Conservation (phyloP, 53 echinoderm and acorn worm species). For the Actinopyga echinites region DNA sequence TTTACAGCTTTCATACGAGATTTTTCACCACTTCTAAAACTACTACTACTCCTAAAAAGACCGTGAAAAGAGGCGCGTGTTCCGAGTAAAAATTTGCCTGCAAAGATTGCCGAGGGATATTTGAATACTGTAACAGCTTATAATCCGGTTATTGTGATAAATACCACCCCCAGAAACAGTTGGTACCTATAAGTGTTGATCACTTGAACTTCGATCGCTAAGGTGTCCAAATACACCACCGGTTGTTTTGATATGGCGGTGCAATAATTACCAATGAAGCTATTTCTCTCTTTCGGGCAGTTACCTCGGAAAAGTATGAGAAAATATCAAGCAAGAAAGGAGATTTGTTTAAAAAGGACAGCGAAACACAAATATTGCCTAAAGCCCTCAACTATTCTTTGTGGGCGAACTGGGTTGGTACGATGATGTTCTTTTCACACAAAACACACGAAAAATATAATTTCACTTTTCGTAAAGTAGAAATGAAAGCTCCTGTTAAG, state of each 20-base stretch:
- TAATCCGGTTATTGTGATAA: constrained; percentile 17
- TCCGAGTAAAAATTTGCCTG: too few relatives aligned
- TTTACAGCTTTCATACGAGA: too few relatives aligned
- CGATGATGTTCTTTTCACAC: too few relatives aligned
- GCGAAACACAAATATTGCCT: constrained; percentile 25
- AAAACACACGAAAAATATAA: too few relatives aligned
- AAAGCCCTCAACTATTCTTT: background rate
- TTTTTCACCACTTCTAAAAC: too few relatives aligned
- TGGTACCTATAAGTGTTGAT: background rate
- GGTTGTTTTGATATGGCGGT: constrained; percentile 21
- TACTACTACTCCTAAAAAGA: too few relatives aligned
- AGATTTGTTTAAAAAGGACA: constrained; percentile 24
- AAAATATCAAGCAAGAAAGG: constrained; percentile 13
- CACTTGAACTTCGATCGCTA: background rate
- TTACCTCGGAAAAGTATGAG: constrained; percentile 15
- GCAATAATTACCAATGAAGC: background rate
- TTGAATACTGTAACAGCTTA: constrained; percentile 23
- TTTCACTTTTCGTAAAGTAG: too few relatives aligned
- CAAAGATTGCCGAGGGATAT: background rate
- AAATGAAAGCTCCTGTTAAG: too few relatives aligned
- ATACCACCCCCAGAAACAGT: background rate
- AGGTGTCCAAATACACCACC: constrained; percentile 7
- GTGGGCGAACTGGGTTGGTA: too few relatives aligned
- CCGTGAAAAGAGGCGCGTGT: too few relatives aligned
- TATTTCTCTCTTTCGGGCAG: background rate